Conservation (phyloP, 2,113 vertebrate species). For the Recurvirostra avosetta region DNA sequence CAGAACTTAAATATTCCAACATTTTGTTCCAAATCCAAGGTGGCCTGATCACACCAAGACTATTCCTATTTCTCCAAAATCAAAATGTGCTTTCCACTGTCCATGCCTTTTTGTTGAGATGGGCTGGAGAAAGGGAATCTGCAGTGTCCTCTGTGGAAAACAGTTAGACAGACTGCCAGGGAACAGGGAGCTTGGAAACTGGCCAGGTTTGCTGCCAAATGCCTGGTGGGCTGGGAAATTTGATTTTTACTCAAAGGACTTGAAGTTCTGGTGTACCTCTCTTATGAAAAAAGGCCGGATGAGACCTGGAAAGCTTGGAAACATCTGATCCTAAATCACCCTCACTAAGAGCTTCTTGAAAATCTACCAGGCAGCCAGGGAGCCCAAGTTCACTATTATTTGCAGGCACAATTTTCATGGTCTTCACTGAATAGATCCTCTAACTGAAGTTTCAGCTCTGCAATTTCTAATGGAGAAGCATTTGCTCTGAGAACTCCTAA, state of each 20-base stretch:
- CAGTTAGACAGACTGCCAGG: not conserved
- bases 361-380: not conserved
- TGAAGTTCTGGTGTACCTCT: not conserved
- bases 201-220: not conserved
- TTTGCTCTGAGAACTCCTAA: not conserved
- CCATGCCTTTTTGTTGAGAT: not conserved
- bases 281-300: not conserved
- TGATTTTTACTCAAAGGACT: not conserved
- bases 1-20: not conserved
- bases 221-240: not conserved
- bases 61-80: not conserved
- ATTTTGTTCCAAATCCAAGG: not conserved
- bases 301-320: not conserved
- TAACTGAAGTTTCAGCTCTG: not conserved
- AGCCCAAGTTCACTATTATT: not conserved
- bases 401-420: not conserved
- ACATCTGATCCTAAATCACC: not conserved
- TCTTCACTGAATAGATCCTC: not conserved
- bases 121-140: not conserved
- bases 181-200: not conserved
- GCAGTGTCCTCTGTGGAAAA: not conserved
- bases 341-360: not conserved
- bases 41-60: not conserved
- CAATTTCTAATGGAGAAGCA: not conserved
- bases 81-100: not conserved